Base-by-base conservation (phyloP, 2,888 invertebrate genomes). In the Macrophya annulata region DNA sequence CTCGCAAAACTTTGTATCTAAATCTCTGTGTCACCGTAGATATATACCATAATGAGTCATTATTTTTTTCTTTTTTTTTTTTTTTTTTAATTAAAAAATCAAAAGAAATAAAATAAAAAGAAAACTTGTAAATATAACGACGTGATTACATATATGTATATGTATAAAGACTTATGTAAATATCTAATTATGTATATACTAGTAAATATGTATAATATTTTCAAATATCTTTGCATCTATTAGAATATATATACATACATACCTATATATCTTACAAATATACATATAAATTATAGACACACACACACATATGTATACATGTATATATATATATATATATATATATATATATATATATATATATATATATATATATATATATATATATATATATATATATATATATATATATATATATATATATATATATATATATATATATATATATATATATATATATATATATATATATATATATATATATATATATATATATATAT, bases 1-100 rank as follows among this genome's bases (percentile, higher is more conserved):
- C 55, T n/a, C 3, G 31, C 31, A 31, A 55, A 55, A n/a, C 55
- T 55, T n/a, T 31, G 31, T 55, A 55, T 55, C 55, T 55, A 55
- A 55, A 55, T 55, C 55, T 55, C 55, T 55, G 55, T 55, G 55
- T 55, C 55, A n/a, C 55, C n/a, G n/a, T n/a, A n/a, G n/a, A n/a
- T n/a, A n/a, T n/a, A n/a, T n/a, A n/a, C n/a, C 17, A 31, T 31
- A 51, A 6, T 3, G 31, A 2, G 31, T 31, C 31, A 3, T 2
- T 31, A 31, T 31, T 5, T 17, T 17, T 6, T 51, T 51, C 6
- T n/a, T 51, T 51, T 0, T 51, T 51, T 55, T 55, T n/a, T 6
- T 55, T 55, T 55, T 55, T n/a, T 43, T 43, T 43, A 43, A 9
- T 0, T 17, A 1, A n/a, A 55, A 55, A n/a, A 55, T 62, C 0